Evolutionary conservation across 2,888 invertebrate species (phyloP), one percentile per base, ranked within the genome.

Genomic region (Hermodice carunculata): DNA sequence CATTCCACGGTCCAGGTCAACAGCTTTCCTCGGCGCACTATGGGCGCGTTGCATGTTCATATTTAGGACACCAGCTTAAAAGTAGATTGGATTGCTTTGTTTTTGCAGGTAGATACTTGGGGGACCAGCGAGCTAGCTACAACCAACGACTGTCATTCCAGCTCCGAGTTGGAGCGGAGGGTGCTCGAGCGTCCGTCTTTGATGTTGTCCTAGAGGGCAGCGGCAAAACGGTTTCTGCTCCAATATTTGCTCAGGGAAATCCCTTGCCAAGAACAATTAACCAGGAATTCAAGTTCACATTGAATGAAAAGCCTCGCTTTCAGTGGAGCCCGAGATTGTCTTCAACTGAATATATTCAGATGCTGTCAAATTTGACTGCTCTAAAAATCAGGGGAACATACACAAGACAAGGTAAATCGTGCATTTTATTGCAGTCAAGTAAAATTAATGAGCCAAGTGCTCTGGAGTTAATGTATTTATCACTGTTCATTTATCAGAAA

Each of bases 331-430:
- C 99, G 0, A 90, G 92, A 14, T 89, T 98, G 6, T 91, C 93
- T 5, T 91, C 96, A 1, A 90, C 93, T 59, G 94, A 94, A 53
- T 98, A 97, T 83, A 94, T 98, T 86, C 94, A 94, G 0, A 91
- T 99, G 37, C 89, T 99, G 5, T 92, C 96, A 53, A 97, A 99
- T 84, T 82, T 99, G 61, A 98, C 97, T 0, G 92, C 96, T 0
- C 92, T 99, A 48, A 96, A 94, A 87, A 95, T 99, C 64, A 90
- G 96, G 63, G 98, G 93, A 29, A 96, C 96, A 0, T 99, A 95
- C 86, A 92, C 93, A 1, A 90, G 90, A 59, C 91, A 91, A 76
- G 95, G 95, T 80, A 29, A 14, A 46, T 44, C 14, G 1, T 22
- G 8, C 37, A n/a, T 44, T 44, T 44, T 44, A n/a, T n/a, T n/a